Percentiles rank a stretch among this genome's conserved stretches.
Conservation (phyloP, 2,113 vertebrate genomes). For the Cyanocitta stelleri region DNA sequence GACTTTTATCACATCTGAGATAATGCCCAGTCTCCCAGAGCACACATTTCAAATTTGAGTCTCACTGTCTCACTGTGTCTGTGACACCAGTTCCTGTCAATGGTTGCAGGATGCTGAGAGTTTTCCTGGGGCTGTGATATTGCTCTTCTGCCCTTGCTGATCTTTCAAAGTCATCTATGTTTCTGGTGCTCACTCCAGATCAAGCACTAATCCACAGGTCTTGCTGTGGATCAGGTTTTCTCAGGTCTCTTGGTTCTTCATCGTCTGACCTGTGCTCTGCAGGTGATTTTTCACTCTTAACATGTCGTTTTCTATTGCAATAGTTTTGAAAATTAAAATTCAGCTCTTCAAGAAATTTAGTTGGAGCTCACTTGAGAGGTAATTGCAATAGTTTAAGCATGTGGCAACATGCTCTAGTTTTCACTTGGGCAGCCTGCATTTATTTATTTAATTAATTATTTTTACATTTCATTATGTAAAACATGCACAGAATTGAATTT, state of each 20-base stretch:
- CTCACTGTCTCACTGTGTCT: neutral
- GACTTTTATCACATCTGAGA: neutral
- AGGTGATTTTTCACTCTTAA: neutral
- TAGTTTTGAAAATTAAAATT: neutral
- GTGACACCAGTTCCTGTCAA: neutral
- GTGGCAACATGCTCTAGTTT: neutral
- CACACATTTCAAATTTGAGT: neutral
- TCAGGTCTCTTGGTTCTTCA: neutral
- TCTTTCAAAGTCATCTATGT: neutral
- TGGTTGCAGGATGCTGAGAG: accelerated
- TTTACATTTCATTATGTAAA: neutral
- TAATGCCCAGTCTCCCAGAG: neutral
- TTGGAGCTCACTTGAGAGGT: neutral
- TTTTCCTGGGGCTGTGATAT: neutral
- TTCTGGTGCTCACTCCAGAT: neutral
- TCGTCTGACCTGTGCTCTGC: neutral
- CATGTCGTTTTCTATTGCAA: neutral
- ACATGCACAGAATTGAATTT: neutral
- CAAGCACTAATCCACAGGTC: neutral
- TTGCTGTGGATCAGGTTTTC: neutral
- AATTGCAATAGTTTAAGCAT: neutral
- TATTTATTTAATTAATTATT: neutral
- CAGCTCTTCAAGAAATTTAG: neutral
- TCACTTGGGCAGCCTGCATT: neutral
- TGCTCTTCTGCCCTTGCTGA: neutral